phyloP scores from a whole-genome alignment of 2,113 vertebrate genomes.

The Nesogale talazaci region DNA sequence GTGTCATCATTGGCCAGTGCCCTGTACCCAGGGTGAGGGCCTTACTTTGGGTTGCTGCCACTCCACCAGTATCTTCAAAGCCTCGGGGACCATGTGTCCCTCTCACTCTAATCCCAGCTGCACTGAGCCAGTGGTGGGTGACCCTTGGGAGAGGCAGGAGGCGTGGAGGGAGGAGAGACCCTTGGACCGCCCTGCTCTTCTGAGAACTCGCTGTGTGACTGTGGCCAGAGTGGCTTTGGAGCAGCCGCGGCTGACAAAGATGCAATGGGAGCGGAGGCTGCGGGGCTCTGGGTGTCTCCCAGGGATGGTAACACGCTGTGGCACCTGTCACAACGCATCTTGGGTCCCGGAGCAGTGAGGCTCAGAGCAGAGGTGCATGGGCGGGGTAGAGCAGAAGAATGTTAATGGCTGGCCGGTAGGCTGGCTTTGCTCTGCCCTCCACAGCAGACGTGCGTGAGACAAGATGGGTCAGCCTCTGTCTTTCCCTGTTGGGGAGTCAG shows the following conservation, averaged over 20 bases:
- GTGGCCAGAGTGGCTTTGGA: slow-evolving; percentile 73
- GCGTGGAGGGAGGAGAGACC: background rate
- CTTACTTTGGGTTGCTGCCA: too few relatives aligned
- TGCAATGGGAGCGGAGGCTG: slow-evolving; percentile 73
- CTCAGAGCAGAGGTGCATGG: slow-evolving; percentile 74
- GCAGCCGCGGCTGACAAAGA: slow-evolving; percentile 79
- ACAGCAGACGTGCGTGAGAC: rapidly evolving
- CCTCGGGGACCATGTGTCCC: background rate
- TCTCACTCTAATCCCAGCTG: too few relatives aligned
- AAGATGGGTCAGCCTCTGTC: rapidly evolving
- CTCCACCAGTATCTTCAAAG: too few relatives aligned
- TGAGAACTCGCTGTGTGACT: background rate
- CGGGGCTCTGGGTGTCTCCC: slow-evolving; percentile 71
- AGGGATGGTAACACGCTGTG: slow-evolving; percentile 77
- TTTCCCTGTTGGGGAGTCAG: rapidly evolving
- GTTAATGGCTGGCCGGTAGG: rapidly evolving
- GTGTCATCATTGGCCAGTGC: too few relatives aligned
- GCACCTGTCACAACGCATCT: slow-evolving; percentile 86
- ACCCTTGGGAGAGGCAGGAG: background rate
- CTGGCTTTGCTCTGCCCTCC: background rate
- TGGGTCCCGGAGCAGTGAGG: slow-evolving; percentile 68
- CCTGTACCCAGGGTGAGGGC: rapidly evolving
- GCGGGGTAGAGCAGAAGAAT: slow-evolving; percentile 74
- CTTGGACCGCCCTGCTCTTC: background rate
- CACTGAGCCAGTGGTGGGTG: too few relatives aligned